Evolutionary conservation across 2,797 vertebrate species (phyloP).

Genomic region (Hydrophis major): DNA sequence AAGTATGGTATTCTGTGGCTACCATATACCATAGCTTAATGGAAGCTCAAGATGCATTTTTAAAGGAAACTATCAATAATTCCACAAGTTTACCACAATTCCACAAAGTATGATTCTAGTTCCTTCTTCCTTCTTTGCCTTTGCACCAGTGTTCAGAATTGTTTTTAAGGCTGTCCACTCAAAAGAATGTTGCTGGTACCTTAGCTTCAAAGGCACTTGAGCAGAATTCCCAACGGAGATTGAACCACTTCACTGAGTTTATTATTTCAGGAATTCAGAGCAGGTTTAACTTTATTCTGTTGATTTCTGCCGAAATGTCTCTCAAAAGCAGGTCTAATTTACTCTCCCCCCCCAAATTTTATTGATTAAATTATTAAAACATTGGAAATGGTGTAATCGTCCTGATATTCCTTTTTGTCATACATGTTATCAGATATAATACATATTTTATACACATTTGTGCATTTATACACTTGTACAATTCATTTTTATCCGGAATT

Average conservation of each 20-base stretch:
- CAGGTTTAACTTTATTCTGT: not conserved
- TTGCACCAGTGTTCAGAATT: not conserved
- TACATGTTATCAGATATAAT: no score
- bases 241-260: not conserved
- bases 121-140: no score
- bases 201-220: not conserved
- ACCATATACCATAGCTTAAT: not conserved
- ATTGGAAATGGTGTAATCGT: no score
- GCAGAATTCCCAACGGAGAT: not conserved
- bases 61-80: not conserved
- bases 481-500: no score
- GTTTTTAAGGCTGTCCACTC: not conserved
- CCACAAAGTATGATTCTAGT: not conserved
- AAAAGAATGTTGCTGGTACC: not conserved
- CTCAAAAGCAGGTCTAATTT: not conserved
- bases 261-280: not conserved
- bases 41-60: not conserved
- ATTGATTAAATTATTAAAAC: no score
- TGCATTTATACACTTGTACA: no score
- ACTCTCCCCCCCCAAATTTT: no score
- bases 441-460: no score
- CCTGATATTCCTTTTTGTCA: no score
- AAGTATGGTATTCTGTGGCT: not conserved
- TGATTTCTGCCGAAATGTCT: not conserved
- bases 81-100: not conserved